Evolutionary conservation across 2,113 vertebrate species (phyloP), one percentile per base, ranked within the genome.

Genomic region (Ictalurus furcatus): DNA sequence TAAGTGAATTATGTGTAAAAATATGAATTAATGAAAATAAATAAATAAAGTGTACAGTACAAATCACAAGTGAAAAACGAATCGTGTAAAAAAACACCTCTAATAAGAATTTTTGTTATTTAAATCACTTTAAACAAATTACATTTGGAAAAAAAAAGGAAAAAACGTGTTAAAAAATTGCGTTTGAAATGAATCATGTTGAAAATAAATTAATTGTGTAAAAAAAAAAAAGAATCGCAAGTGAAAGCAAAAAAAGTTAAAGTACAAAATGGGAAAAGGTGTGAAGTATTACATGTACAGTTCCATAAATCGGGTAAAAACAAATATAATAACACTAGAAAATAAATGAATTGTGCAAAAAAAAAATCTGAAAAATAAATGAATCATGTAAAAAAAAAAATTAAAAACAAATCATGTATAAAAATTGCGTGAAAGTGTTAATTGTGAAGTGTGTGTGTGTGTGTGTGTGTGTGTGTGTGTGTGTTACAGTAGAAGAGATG

Each of bases 401-500:
- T 4, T 1, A 5, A 69, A 14, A 16, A 69, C 5, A 69, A 34
- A 67, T n/a, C 5, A 17, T 7, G 1, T 19, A 19, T 34, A 71
- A 71, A 71, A 71, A 14, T 67, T 13, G n/a, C 3, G 1, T 63
- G 28, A 67, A 67, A 48, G 48, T 48, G 48, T 48, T 48, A 9
- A 9, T 48, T 48, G 4, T 48, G 6, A 48, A 8, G 48, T 48
- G 21, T 40, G 28, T 30, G 80, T 59, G 52, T 71, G 85, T 37
- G 30, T 87, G 56, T 80, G 58, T 79, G 74, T 74, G 69, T 73
- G 85, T 59, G 30, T 78, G 85, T 25, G 23, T 40, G 69, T 58
- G 85, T 74, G 85, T 59, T 44, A 25, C 3, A 25, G 25, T 40
- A 59, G 9, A 23, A 7, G 17, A 59, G 54, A 52, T 48, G 79